Percentiles rank a stretch among this genome's conserved stretches.
phyloP scores from a whole-genome alignment of 1,140 invertebrate species.

The Pogonomyrmex californicus region DNA sequence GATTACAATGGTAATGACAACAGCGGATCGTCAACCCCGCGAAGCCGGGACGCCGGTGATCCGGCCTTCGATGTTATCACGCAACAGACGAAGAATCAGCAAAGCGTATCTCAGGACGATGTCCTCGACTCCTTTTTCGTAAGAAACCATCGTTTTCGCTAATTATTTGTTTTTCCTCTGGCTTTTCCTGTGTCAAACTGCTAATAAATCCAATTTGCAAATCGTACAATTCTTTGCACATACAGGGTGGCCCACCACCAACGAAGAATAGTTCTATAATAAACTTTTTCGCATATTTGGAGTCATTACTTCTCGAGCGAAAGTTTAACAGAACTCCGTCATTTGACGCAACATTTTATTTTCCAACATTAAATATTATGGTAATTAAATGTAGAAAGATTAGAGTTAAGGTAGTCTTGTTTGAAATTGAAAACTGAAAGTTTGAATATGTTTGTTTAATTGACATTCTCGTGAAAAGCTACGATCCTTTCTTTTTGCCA shows the following conservation, averaged over 20 bases:
- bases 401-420: background rate
- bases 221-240: slow-evolving; percentile 26
- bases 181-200: too few relatives aligned
- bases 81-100: slow-evolving; percentile 62
- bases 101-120: slow-evolving; percentile 44
- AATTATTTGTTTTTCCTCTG: background rate
- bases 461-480: background rate
- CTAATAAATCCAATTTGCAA: background rate
- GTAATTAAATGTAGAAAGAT: slow-evolving; percentile 41
- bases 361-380: slow-evolving; percentile 39
- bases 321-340: slow-evolving; percentile 17
- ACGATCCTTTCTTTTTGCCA: too few relatives aligned
- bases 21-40: slow-evolving; percentile 68
- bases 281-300: slow-evolving; percentile 49
- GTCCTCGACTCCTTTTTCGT: slow-evolving; percentile 71
- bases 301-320: slow-evolving; percentile 18
- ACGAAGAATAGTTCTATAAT: slow-evolving; percentile 14
- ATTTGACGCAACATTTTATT: slow-evolving; percentile 36
- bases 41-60: slow-evolving; percentile 62
- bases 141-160: slow-evolving; percentile 41
- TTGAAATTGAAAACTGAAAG: background rate
- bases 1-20: slow-evolving; percentile 64
- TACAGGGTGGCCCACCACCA: slow-evolving; percentile 7
- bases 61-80: slow-evolving; percentile 79
- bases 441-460: background rate